These are phyloP conservation scores for Romanomermis culicivorax DNA, from an alignment of 2,888 invertebrate genomes.

Conservation along the genomic window DNA sequence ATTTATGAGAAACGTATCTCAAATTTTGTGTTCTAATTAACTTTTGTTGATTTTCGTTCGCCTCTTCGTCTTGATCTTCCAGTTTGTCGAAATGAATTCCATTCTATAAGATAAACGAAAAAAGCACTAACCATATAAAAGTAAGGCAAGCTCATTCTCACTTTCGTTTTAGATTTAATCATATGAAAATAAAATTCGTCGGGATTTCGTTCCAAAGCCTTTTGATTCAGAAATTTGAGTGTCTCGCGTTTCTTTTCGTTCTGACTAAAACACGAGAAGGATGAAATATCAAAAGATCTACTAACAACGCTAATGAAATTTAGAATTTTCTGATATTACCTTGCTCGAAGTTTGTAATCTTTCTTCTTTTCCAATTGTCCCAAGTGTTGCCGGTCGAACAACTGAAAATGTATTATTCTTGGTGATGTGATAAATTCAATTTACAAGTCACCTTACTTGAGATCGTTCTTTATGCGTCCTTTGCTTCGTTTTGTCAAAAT, in stretches of 20 bases:
- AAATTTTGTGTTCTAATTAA: slow-evolving; percentile 72
- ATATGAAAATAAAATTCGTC: slow-evolving; percentile 98
- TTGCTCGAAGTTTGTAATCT: slow-evolving; percentile 25
- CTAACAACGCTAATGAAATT: not conserved
- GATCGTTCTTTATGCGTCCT: slow-evolving; percentile 6
- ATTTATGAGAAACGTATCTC: slow-evolving; percentile 62
- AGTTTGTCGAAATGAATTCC: slow-evolving; percentile 40
- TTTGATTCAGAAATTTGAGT: slow-evolving; percentile 53
- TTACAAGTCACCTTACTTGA: too few species aligned
- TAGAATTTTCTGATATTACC: slow-evolving; percentile 2
- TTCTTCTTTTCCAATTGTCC: slow-evolving; percentile 27
- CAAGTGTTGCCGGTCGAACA: slow-evolving; percentile 16
- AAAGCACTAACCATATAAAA: not conserved
- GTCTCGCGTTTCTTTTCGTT: slow-evolving; percentile 54
- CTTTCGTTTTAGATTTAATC: slow-evolving; percentile 57
- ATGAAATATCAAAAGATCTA: not conserved
- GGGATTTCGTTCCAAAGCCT: slow-evolving; percentile 74
- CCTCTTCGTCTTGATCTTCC: slow-evolving; percentile 43
- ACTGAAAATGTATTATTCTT: slow-evolving; percentile 14
- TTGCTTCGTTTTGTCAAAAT: slow-evolving; percentile 2
- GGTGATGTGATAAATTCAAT: too few species aligned
- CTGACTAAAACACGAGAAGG: slow-evolving; percentile 34
- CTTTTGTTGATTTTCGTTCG: slow-evolving; percentile 53
- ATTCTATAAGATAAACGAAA: slow-evolving; percentile 8
- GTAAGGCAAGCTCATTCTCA: slow-evolving; percentile 13